Evolutionary conservation across 2,888 invertebrate species (phyloP).

Genomic region (Meganola albula): DNA sequence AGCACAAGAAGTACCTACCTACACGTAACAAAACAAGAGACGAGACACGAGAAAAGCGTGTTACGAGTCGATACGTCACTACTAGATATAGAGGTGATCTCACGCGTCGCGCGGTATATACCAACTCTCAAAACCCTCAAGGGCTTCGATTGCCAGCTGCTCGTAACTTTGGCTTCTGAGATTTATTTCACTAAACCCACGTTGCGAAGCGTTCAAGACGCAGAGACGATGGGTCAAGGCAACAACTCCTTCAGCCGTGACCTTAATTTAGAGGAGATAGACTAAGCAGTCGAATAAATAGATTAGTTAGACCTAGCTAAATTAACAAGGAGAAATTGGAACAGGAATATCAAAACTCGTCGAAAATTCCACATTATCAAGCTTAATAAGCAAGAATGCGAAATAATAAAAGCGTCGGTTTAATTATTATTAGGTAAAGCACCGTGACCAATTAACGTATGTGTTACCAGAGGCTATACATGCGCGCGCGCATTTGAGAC

Average conservation of each 20-base stretch:
- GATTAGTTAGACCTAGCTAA: slow-evolving; percentile 5
- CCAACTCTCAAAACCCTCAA: slow-evolving; percentile 32
- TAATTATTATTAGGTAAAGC: slow-evolving; percentile 70
- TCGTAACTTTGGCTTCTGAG: slow-evolving; percentile 19
- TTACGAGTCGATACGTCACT: slow-evolving; percentile 53
- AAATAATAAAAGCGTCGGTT: slow-evolving; percentile 44
- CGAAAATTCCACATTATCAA: too few species aligned
- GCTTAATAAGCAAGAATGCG: slow-evolving; percentile 36
- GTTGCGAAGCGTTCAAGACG: slow-evolving; percentile 18
- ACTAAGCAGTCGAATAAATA: slow-evolving; percentile 6
- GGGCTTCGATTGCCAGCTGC: slow-evolving; percentile 29
- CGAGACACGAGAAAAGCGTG: slow-evolving; percentile 36
- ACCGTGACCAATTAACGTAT: slow-evolving; percentile 72
- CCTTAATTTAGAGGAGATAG: slow-evolving; percentile 9
- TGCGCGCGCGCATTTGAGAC: slow-evolving; percentile 55
- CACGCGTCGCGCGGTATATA: slow-evolving; percentile 44
- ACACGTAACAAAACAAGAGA: too few species aligned
- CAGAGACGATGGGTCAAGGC: slow-evolving; percentile 24
- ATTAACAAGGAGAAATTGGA: slow-evolving; percentile 15
- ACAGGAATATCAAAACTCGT: too few species aligned
- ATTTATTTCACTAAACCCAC: slow-evolving; percentile 17
- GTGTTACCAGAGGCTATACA: slow-evolving; percentile 39
- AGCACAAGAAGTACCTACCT: too few species aligned
- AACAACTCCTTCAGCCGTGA: slow-evolving; percentile 20
- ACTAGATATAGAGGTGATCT: slow-evolving; percentile 72